Base-by-base conservation (phyloP, 2,113 vertebrate genomes). In the Archocentrus centrarchus region DNA sequence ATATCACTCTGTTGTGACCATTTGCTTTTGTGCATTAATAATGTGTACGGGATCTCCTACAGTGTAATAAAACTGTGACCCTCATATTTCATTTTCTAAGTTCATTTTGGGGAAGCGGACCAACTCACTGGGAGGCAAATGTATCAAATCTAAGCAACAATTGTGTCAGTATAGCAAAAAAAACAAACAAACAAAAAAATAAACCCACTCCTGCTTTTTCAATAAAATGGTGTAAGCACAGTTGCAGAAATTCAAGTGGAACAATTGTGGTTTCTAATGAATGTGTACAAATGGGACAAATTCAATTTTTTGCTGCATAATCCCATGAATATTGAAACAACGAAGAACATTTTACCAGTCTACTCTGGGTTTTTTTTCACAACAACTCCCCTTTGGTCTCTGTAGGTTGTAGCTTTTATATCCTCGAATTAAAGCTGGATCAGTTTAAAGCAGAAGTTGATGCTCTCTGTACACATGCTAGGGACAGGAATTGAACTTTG, bases 191-290 rank as follows among this genome's bases (percentile, higher is more conserved):
- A 9, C 10, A 39, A 10, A 3, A 39, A 37, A 37, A 37, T n/a
- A 37, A 37, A 9, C 32, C 32, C 35, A 15, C 44, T 47, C 44
- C 44, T 47, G 44, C 44, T 14, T 47, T 50, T 50, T 50, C 47
- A 14, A 32, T 0, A 53, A 27, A 27, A 50, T 18, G 0, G 10
- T 14, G 11, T 73, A 0, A 37, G 44, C 44, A 53, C 44, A 53
- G 44, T 24, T 70, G 10, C 66, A 73, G 44, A 70, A 0, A 7
- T 20, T 30, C 44, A 73, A 73, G 68, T 35, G 10, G 53, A 55
- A 35, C 44, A 73, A 55, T 0, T 73, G 10, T 3, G 0, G 30
- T 32, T 55, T 73, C 27, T 18, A 32, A 5, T 53, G 15, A 30
- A 10, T 30, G 14, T 70, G 17, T 68, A 7, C 63, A 50, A 1